Evolutionary conservation across 1,140 invertebrate genomes (phyloP).

Genomic region (Trissolcus basalis): DNA sequence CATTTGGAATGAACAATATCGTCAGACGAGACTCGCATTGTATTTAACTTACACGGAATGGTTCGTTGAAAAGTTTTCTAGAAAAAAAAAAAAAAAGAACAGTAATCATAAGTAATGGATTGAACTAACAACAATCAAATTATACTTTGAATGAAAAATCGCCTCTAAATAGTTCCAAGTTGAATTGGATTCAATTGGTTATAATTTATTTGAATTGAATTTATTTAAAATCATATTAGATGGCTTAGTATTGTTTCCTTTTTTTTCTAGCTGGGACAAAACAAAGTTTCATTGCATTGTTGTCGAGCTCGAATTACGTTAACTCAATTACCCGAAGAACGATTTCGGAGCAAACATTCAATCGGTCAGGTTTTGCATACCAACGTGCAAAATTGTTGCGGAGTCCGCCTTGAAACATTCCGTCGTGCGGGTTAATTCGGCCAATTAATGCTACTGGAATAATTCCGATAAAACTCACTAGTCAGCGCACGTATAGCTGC

Average conservation of each 20-base stretch:
- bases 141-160: too few relatives aligned
- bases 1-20: constrained; percentile 9
- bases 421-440: constrained; percentile 14
- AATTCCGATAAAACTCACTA: constrained; percentile 23
- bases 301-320: not conserved
- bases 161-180: too few relatives aligned
- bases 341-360: constrained; percentile 29
- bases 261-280: not conserved
- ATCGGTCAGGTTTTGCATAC: constrained; percentile 30
- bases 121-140: too few relatives aligned
- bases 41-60: not conserved
- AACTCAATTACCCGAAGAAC: constrained; percentile 11
- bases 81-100: too few relatives aligned
- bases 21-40: too few relatives aligned
- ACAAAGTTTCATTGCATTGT: not conserved
- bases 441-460: constrained; percentile 22
- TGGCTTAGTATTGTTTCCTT: too few relatives aligned
- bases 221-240: too few relatives aligned
- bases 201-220: too few relatives aligned
- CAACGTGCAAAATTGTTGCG: constrained; percentile 32
- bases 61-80: too few relatives aligned
- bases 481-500: not conserved
- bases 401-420: constrained; percentile 17
- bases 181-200: too few relatives aligned
- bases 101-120: too few relatives aligned